These are phyloP conservation scores for Selene dorsalis DNA, from an alignment of 2,797 vertebrate genomes.

Conservation along the genomic window DNA sequence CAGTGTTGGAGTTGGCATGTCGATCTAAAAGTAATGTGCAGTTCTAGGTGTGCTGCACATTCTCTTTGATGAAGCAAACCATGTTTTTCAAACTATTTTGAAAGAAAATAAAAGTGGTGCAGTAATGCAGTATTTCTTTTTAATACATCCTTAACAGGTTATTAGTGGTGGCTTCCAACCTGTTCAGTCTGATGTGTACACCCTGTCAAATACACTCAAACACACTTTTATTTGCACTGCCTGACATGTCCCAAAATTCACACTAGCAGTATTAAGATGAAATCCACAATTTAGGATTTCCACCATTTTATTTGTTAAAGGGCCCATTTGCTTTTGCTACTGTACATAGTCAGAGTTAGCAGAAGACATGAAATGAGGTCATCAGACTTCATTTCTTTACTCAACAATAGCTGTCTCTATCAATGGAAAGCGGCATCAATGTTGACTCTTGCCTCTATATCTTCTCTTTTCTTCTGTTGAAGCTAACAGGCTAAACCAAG, in stretches of 20 bases:
- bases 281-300: too few relatives aligned
- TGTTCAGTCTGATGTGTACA: background rate
- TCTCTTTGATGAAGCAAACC: background rate
- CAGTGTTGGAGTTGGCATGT: slow-evolving; percentile 12
- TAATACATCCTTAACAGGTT: background rate
- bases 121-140: background rate
- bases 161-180: background rate
- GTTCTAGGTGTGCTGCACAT: background rate
- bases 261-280: background rate
- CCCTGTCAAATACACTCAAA: background rate
- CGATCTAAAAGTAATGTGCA: slow-evolving; percentile 14
- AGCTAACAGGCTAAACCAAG: too few relatives aligned
- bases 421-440: too few relatives aligned
- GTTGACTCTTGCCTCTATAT: too few relatives aligned
- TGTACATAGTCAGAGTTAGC: too few relatives aligned
- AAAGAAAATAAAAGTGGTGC: background rate
- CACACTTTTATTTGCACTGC: background rate
- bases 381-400: too few relatives aligned
- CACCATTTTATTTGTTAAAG: too few relatives aligned
- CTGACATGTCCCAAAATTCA: background rate
- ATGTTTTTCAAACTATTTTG: background rate
- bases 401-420: too few relatives aligned
- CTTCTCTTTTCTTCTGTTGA: too few relatives aligned
- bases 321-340: too few relatives aligned
- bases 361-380: too few relatives aligned